Evolutionary conservation across 2,888 invertebrate genomes (phyloP), one percentile per base, ranked within the genome.

Genomic region (Ormyrus thymus): DNA sequence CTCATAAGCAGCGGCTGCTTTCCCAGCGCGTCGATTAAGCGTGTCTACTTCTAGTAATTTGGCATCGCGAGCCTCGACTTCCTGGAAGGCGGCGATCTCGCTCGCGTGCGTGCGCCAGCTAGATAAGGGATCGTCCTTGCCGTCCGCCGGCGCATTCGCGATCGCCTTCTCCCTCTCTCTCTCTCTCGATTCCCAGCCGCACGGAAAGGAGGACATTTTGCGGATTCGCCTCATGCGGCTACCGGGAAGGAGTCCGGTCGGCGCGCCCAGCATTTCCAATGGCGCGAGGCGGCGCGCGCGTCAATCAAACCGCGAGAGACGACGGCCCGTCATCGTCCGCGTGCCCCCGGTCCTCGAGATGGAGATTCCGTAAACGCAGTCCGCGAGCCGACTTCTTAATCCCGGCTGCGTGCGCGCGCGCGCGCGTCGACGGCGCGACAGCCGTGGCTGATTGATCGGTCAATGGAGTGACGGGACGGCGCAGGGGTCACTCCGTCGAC

Each of bases 31-130:
- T 86, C 86, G 87, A 89, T 89, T 87, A 88, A 77, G 29, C 4
- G n/a, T n/a, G 84, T 82, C 86, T 89, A 87, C 88, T 88, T 87
- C 88, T 88, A 88, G 86, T 86, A 86, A 89, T 88, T 89, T 88
- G 88, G 88, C 89, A 83, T 29, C 29, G 4, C 83, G 84, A 75
- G 85, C 85, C 78, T 68, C 77, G 78, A 76, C 78, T 86, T 87
- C 87, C 82, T 84, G 84, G 88, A 86, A 87, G 29, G 29, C 29
- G 29, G 29, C 29, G 4, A 29, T 29, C 29, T 29, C 53, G 48
- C 43, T 7, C 48, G 45, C 58, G 53, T 43, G 46, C 15, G 6
- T 8, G 48, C 59, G 59, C 58, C 51, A n/a, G 29, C n/a, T 10
- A 72, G 76, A 69, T 76, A 76, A 76, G 86, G 83, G 83, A 87